Percentiles rank a stretch among this genome's conserved stretches.
These are phyloP conservation scores for Manduca sexta DNA, from an alignment of 1,140 invertebrate genomes.

Conservation along the genomic window DNA sequence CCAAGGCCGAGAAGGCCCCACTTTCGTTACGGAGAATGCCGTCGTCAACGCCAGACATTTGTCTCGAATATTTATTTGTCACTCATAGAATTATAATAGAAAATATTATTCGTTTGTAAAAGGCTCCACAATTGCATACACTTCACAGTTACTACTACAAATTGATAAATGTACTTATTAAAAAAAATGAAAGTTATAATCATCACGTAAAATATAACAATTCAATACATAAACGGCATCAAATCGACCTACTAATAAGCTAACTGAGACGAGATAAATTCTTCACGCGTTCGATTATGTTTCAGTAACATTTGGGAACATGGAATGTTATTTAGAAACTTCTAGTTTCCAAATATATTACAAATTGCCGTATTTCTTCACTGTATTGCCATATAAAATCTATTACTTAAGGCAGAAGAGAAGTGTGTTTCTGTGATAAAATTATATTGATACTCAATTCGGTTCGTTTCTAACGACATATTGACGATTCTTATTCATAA, in stretches of 20 bases:
- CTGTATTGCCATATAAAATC: conserved; percentile 2
- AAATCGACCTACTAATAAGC: too few relatives aligned
- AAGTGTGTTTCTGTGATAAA: conserved; percentile 1
- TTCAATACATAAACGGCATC: too few relatives aligned
- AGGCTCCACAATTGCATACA: background rate
- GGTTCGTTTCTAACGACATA: background rate
- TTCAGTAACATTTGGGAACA: too few relatives aligned
- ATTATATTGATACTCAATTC: conserved; percentile 1
- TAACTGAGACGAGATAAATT: too few relatives aligned
- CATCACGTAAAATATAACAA: too few relatives aligned
- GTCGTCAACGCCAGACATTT: too few relatives aligned
- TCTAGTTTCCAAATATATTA: conserved; percentile 4
- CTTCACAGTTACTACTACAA: background rate
- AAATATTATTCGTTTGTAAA: background rate
- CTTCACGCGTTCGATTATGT: too few relatives aligned
- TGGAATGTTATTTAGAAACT: background rate
- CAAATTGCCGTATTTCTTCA: conserved; percentile 3
- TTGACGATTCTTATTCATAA: background rate
- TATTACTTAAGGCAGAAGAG: conserved; percentile 1
- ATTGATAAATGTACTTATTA: too few relatives aligned
- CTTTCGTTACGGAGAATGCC: conserved; percentile 27
- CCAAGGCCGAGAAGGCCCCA: conserved; percentile 38
- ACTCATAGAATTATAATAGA: too few relatives aligned
- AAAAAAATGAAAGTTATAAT: too few relatives aligned
- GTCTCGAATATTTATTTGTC: too few relatives aligned